A percentile compares a stretch with the other conserved stretches of the same genome.
Conservation (phyloP, 2,113 vertebrate genomes). For the Rhea americana region DNA sequence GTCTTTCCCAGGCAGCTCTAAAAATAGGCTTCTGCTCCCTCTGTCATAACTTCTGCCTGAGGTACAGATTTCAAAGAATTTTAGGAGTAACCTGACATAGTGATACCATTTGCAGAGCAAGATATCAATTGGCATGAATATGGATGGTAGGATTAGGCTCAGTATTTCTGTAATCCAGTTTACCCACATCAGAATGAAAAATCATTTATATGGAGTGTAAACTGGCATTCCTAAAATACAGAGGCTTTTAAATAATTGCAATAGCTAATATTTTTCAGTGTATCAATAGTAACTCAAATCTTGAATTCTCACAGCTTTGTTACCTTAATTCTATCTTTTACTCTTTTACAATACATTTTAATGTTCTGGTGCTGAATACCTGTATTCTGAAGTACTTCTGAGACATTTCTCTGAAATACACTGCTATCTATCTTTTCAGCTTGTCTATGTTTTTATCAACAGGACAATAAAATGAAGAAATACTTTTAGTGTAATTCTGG, state of each 20-base stretch:
- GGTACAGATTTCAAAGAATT: conserved; percentile 4
- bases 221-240: not conserved
- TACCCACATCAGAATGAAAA: not conserved
- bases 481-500: not conserved
- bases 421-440: not conserved
- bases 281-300: not conserved
- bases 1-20: not conserved
- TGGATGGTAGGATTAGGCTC: not conserved
- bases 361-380: not conserved
- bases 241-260: not conserved
- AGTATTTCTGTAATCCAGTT: not conserved
- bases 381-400: not conserved
- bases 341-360: not conserved
- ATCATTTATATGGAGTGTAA: not conserved
- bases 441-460: not conserved
- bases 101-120: not conserved
- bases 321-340: not conserved
- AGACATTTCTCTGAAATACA: not conserved
- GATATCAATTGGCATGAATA: not conserved
- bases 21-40: not conserved
- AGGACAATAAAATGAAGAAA: not conserved
- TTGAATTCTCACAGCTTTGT: not conserved
- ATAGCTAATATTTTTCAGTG: not conserved
- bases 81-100: not conserved
- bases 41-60: not conserved